phyloP scores from a whole-genome alignment of 2,113 vertebrate species.

The Elachura formosa region DNA sequence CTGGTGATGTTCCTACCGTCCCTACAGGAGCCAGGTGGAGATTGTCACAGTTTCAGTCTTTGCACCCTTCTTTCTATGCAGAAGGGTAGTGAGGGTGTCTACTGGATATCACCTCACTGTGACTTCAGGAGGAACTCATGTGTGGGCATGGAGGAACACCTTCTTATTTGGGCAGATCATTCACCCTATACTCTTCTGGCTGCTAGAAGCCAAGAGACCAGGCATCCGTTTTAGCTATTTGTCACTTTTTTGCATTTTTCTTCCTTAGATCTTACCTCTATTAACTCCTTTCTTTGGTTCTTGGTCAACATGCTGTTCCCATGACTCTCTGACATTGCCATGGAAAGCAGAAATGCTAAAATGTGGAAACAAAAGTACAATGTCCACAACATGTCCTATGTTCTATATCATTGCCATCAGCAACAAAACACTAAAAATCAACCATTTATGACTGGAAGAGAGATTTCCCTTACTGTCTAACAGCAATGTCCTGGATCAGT shows the following conservation, averaged over 20 bases:
- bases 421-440: not conserved
- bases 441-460: not conserved
- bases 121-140: not conserved
- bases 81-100: not conserved
- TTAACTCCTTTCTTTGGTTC: not conserved
- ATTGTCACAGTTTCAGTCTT: not conserved
- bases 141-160: no score
- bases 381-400: not conserved
- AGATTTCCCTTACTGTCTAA: not conserved
- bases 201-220: not conserved
- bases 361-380: not conserved
- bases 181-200: not conserved
- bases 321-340: not conserved
- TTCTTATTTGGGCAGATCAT: not conserved
- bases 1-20: not conserved
- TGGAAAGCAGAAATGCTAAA: not conserved
- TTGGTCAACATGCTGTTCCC: not conserved
- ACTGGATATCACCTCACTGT: not conserved
- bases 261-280: not conserved
- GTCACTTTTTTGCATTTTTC: not conserved
- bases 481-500: not conserved
- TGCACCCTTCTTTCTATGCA: no score
- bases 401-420: not conserved
- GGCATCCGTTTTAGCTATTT: not conserved
- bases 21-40: not conserved